Evolutionary conservation across 2,113 vertebrate species (phyloP).

Genomic region (Rhizomys pruinosus): DNA sequence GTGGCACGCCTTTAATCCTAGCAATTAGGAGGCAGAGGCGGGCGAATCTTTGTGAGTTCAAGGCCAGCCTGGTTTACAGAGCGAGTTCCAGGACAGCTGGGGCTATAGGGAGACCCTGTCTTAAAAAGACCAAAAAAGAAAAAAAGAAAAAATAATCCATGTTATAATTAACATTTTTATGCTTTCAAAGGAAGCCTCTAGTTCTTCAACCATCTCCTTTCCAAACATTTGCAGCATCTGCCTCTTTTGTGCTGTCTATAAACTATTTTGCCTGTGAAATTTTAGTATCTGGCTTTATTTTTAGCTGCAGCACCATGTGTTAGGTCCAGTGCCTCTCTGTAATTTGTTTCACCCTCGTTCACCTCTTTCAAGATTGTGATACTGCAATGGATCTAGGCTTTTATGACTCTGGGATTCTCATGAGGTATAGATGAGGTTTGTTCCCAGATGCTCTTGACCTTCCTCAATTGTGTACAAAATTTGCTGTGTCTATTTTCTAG

Average conservation of each 20-base stretch:
- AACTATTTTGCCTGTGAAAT: slow-evolving; percentile 45
- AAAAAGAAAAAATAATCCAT: too few species aligned
- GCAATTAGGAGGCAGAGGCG: too few species aligned
- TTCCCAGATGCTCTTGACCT: not conserved
- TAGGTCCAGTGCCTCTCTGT: not conserved
- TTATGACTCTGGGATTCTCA: not conserved
- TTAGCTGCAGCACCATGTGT: slow-evolving; percentile 8
- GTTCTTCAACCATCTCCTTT: slow-evolving; percentile 37
- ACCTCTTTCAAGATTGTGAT: not conserved
- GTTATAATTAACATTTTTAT: not conserved
- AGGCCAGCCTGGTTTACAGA: too few species aligned
- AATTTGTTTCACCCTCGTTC: not conserved
- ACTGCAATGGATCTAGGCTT: not conserved
- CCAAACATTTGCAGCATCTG: slow-evolving; percentile 18
- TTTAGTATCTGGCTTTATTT: slow-evolving; percentile 55
- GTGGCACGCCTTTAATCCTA: too few species aligned
- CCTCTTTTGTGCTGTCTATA: not conserved
- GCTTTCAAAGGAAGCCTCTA: slow-evolving; percentile 46
- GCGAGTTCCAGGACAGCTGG: too few species aligned
- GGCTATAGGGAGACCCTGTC: too few species aligned
- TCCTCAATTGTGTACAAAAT: not conserved
- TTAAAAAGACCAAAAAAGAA: too few species aligned
- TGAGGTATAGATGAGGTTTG: not conserved
- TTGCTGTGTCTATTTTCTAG: not conserved
- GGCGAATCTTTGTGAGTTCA: too few species aligned